A percentile compares a stretch with the other conserved stretches of the same genome.
phyloP scores from a whole-genome alignment of 2,888 invertebrate genomes.

The Athalia cordata region DNA sequence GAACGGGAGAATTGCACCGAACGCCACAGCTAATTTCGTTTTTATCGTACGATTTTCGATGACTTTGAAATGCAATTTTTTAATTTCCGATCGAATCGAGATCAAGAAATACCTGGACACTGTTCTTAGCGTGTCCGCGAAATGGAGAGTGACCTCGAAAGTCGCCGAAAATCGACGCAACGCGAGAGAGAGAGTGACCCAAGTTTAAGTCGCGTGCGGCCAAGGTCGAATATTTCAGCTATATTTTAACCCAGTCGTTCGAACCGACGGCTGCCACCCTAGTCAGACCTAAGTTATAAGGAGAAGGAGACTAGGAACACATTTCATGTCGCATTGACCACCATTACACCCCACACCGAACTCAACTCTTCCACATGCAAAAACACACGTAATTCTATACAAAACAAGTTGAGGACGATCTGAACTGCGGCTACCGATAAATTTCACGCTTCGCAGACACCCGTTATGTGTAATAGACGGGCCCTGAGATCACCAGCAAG shows the following conservation, averaged over 20 bases:
- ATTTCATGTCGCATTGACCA: too few relatives aligned
- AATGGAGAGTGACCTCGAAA: neutral
- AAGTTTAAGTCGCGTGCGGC: slow-evolving; percentile 67
- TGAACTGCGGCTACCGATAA: slow-evolving; percentile 10
- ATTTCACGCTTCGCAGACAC: slow-evolving; percentile 12
- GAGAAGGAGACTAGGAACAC: too few relatives aligned
- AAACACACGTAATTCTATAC: neutral
- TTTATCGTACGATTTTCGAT: too few relatives aligned
- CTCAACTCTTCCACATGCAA: neutral
- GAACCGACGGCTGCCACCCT: slow-evolving; percentile 46
- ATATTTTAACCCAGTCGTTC: slow-evolving; percentile 55
- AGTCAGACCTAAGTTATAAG: neutral
- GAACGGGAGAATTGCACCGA: too few relatives aligned
- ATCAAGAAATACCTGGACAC: too few relatives aligned
- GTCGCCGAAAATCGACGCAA: slow-evolving; percentile 59
- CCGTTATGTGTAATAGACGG: neutral
- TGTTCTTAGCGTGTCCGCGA: too few relatives aligned
- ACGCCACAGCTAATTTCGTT: too few relatives aligned
- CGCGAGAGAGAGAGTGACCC: slow-evolving; percentile 56
- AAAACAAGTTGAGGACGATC: neutral
- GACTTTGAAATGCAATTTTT: too few relatives aligned
- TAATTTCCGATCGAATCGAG: too few relatives aligned
- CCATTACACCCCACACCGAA: too few relatives aligned
- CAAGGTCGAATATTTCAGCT: slow-evolving; percentile 66
- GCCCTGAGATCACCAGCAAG: neutral